These are phyloP conservation scores for Hippocampus mohnikei DNA, from an alignment of 2,113 vertebrate species.

Conservation along the genomic window DNA sequence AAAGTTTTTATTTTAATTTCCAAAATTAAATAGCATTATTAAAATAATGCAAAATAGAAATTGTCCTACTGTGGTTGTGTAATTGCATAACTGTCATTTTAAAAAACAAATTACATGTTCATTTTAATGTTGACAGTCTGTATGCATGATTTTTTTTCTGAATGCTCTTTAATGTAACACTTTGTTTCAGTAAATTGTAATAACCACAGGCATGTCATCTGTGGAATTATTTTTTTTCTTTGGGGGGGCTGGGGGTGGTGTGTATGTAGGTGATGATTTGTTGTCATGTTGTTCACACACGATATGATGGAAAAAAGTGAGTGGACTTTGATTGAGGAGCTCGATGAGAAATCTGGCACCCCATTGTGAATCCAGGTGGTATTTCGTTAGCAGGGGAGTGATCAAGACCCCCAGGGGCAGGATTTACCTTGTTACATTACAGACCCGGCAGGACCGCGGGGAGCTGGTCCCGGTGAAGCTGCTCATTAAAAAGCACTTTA, in stretches of 20 bases:
- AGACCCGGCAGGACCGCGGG: conserved; percentile 41
- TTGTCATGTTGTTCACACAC: background rate
- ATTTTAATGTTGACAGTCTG: too few species aligned
- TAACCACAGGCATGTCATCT: too few species aligned
- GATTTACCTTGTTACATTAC: conserved; percentile 55
- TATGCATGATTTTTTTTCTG: too few species aligned
- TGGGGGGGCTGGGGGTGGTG: background rate
- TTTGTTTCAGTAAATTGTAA: too few species aligned
- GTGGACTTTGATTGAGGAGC: conserved; percentile 19
- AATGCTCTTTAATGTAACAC: too few species aligned
- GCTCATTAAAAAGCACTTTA: conserved; percentile 13
- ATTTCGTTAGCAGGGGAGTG: conserved; percentile 40
- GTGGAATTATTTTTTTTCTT: background rate
- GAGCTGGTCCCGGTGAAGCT: conserved; percentile 18
- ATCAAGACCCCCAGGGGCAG: conserved; percentile 47
- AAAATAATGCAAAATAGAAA: too few species aligned
- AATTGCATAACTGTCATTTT: too few species aligned
- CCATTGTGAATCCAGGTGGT: conserved; percentile 53
- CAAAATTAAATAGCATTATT: too few species aligned
- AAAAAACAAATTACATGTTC: too few species aligned
- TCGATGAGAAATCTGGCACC: conserved; percentile 32
- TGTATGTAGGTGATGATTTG: background rate
- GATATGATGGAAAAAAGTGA: conserved; percentile 23
- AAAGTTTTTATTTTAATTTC: too few species aligned
- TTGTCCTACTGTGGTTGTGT: too few species aligned